Base-by-base conservation (phyloP, 2,797 vertebrate genomes). In the Dendrocincla tyrannina region DNA sequence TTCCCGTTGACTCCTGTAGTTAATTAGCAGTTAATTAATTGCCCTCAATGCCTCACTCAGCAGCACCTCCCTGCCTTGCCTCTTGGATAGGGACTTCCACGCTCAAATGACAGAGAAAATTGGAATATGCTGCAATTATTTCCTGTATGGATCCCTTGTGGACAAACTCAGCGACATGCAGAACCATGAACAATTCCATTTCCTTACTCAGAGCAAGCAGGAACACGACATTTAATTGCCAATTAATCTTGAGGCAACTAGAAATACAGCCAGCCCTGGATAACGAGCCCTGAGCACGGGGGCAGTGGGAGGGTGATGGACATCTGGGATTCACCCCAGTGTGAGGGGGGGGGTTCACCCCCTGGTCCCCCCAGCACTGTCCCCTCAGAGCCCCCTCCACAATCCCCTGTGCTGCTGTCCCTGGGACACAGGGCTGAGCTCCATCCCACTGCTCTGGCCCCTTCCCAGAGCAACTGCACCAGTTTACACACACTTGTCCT, bases 41-140 rank as follows among this genome's bases (percentile, higher is more conserved):
- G 79, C 44, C 49, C 58, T 70, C 72, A 52, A 39, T 50, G 74
- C 67, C 79, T 70, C 3, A 2, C 47, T 47, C 59, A 59, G 75
- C 64, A 70, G 72, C 76, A 70, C 52, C 41, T 91, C 89, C 72
- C 23, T 28, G 49, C 11, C 91, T 59, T 28, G 55, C 60, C 55
- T 8, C 42, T 62, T 7, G 30, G 58, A 18, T 16, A 23, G 35
- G 46, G 53, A 35, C 68, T 46, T 20, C 35, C 39, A 24, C 1
- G 60, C 91, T 92, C 91, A 91, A 83, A 60, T 9, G 60, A 80
- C 28, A 49, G 66, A 76, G 90, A 82, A 90, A 94, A 90, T n/a
- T 59, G 75, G 85, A 70, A 79, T 82, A 53, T 63, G 66, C 74
- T 73, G 73, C 88, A 63, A 50, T 95, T 90, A 82, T 78, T 90